phyloP scores from a whole-genome alignment of 2,113 vertebrate species.

The Aegypius monachus region DNA sequence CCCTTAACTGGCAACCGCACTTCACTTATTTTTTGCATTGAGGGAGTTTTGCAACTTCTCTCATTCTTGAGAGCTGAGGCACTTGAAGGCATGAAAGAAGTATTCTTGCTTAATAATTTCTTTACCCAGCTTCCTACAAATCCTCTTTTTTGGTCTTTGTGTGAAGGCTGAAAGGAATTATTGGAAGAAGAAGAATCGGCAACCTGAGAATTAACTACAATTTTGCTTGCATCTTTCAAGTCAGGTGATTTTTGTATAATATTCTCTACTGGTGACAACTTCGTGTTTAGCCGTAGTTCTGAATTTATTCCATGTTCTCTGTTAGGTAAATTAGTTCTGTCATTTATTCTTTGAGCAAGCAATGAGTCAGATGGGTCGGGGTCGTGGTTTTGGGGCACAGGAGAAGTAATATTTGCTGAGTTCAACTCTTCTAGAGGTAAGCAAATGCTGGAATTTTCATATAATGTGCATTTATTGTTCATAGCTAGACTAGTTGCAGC shows the following conservation, averaged over 20 bases:
- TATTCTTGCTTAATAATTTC: conserved; percentile 71
- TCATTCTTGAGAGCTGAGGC: conserved; percentile 44
- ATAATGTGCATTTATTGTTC: background rate
- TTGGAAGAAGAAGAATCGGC: background rate
- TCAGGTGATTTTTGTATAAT: background rate
- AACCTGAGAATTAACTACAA: background rate
- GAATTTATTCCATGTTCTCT: background rate
- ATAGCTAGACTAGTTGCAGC: background rate
- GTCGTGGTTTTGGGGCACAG: background rate
- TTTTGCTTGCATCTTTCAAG: conserved; percentile 7
- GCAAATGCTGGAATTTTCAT: background rate
- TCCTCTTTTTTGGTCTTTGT: conserved; percentile 51
- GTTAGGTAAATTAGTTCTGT: background rate
- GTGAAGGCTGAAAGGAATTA: conserved; percentile 38
- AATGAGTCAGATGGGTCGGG: background rate
- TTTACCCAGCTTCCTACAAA: conserved; percentile 76
- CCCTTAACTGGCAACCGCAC: conserved; percentile 75
- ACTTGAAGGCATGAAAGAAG: conserved; percentile 67
- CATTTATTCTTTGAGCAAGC: background rate
- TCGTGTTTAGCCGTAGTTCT: background rate
- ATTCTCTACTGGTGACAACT: background rate
- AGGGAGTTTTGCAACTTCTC: conserved; percentile 11
- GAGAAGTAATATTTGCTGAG: background rate
- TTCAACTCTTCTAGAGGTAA: background rate
- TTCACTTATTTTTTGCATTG: conserved; percentile 29